These are phyloP conservation scores for Agrenia bidenticulata DNA, from an alignment of 2,888 invertebrate species.

Conservation along the genomic window DNA sequence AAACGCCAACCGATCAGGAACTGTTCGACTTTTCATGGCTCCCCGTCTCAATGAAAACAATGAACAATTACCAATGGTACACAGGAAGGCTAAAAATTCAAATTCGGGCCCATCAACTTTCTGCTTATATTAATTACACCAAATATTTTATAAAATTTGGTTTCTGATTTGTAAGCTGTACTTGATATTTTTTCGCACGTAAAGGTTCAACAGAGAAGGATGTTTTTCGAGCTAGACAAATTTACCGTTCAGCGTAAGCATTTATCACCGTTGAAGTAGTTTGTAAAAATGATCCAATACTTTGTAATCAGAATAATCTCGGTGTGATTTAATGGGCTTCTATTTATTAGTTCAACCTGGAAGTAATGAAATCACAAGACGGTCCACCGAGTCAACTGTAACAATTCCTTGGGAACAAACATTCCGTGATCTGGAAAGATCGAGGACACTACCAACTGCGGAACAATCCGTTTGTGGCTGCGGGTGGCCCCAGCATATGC, in stretches of 20 bases:
- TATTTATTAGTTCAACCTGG: conserved; percentile 61
- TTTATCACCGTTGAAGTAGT: too few species aligned
- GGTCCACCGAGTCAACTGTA: conserved; percentile 71
- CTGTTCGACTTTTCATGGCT: conserved; percentile 70
- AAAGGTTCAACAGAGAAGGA: conserved; percentile 64
- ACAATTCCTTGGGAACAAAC: conserved; percentile 81
- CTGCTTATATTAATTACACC: too few species aligned
- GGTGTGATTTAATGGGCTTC: not conserved
- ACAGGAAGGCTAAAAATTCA: too few species aligned
- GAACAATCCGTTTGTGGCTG: conserved; percentile 71
- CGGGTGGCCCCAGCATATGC: conserved; percentile 83
- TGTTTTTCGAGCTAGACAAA: conserved; percentile 74
- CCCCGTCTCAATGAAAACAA: conserved; percentile 68
- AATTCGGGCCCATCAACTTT: not conserved
- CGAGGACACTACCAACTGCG: conserved; percentile 63
- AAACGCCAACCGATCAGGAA: conserved; percentile 62
- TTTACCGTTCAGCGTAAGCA: conserved; percentile 66
- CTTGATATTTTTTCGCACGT: not conserved
- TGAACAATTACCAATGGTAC: conserved; percentile 62
- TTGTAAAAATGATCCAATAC: not conserved
- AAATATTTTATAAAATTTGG: not conserved
- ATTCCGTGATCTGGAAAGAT: conserved; percentile 63
- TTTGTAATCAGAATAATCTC: conserved; percentile 5
- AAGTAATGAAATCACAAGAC: conserved; percentile 65
- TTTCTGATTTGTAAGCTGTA: not conserved